phyloP scores from a whole-genome alignment of 2,888 invertebrate species.

The Sphaerophoria rueppellii region DNA sequence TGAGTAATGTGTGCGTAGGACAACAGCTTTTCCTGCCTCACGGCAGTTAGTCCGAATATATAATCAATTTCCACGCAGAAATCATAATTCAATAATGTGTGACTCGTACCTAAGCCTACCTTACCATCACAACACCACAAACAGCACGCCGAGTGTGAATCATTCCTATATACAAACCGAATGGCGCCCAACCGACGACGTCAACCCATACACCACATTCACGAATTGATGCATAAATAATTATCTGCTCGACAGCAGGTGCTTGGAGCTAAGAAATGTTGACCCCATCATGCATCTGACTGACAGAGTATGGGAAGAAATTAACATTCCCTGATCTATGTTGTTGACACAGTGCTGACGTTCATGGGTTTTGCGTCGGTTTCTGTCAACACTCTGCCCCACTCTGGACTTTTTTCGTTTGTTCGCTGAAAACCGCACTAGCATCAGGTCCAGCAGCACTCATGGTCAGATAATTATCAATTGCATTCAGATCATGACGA shows the following conservation, averaged over 20 bases:
- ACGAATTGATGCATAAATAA: conserved; percentile 60
- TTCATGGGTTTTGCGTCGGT: conserved; percentile 37
- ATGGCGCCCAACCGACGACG: no score
- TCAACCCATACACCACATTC: not conserved
- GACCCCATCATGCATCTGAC: not conserved
- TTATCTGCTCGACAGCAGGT: conserved; percentile 54
- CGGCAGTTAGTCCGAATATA: conserved; percentile 1
- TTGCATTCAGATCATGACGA: conserved; percentile 3
- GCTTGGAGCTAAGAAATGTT: conserved; percentile 54
- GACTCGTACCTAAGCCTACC: conserved; percentile 16
- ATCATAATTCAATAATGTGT: conserved; percentile 42
- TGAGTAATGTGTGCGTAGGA: not conserved
- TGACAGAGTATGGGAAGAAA: not conserved
- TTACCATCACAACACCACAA: not conserved
- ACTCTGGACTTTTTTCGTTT: conserved; percentile 14
- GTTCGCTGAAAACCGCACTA: conserved; percentile 45
- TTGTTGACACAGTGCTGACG: conserved; percentile 55
- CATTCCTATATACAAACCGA: not conserved
- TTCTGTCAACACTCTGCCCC: not conserved
- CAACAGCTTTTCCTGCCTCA: conserved; percentile 8
- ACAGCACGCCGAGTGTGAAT: not conserved
- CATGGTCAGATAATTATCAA: conserved; percentile 48
- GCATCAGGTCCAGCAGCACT: conserved; percentile 4
- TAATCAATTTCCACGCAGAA: conserved; percentile 36
- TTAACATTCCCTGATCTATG: conserved; percentile 52